Evolutionary conservation across 2,888 invertebrate genomes (phyloP).

Genomic region (Cistogaster globosa): DNA sequence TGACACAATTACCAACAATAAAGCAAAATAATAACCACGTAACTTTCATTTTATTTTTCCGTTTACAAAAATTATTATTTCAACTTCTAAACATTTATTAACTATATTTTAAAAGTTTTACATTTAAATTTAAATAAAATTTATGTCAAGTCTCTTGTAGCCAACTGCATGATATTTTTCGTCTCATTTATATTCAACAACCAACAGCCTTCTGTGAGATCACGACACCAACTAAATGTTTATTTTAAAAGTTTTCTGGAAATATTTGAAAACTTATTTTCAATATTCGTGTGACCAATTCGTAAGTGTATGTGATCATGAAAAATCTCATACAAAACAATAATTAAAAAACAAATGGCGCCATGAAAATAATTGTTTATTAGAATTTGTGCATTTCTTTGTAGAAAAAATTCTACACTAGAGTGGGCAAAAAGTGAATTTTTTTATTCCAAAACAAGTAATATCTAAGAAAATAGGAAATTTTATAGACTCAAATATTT

Average conservation of each 20-base stretch:
- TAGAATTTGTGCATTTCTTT: not conserved
- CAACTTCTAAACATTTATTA: not conserved
- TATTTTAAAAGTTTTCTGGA: constrained; percentile 45
- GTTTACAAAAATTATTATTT: not conserved
- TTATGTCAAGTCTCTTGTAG: constrained; percentile 7
- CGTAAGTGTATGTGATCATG: constrained; percentile 24
- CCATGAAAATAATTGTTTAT: not conserved
- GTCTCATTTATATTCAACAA: not conserved
- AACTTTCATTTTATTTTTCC: constrained; percentile 30
- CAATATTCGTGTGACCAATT: constrained; percentile 26
- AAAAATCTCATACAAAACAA: constrained; percentile 14
- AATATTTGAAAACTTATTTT: constrained; percentile 37
- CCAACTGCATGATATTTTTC: not conserved
- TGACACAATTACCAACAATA: constrained; percentile 7
- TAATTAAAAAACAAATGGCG: constrained; percentile 20
- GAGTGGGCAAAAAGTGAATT: no score
- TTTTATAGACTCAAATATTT: no score
- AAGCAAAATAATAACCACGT: constrained; percentile 33
- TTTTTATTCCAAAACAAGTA: no score
- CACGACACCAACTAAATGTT: constrained; percentile 54
- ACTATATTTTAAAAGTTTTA: not conserved
- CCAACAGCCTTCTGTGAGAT: constrained; percentile 42
- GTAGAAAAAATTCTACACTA: not conserved
- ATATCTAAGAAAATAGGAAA: no score
- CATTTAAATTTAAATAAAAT: not conserved